Percentiles rank a stretch among this genome's conserved stretches.
Conservation (phyloP, 2,888 invertebrate species). For the Drosophila pseudotakahashii region DNA sequence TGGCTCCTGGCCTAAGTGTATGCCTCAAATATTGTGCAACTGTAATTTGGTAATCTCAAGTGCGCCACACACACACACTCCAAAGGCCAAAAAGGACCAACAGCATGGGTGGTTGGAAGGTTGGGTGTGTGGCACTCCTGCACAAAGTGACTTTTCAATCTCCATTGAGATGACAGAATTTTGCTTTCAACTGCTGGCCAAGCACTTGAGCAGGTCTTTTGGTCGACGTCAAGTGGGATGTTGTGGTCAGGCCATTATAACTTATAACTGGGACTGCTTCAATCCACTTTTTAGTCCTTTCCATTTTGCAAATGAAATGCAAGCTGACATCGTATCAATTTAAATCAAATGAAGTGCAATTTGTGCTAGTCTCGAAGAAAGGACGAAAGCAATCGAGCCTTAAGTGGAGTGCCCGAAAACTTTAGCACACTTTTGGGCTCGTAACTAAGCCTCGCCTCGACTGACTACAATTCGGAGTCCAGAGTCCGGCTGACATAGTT, state of each 20-base stretch:
- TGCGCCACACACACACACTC: constrained; percentile 10
- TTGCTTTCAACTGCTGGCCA: constrained; percentile 61
- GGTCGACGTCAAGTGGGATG: constrained; percentile 72
- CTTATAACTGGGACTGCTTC: constrained; percentile 61
- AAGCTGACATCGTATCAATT: constrained; percentile 74
- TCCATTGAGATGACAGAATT: constrained; percentile 72
- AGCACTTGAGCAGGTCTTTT: constrained; percentile 80
- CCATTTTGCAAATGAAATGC: constrained; percentile 75
- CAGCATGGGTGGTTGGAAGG: neutral
- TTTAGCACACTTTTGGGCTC: constrained; percentile 67
- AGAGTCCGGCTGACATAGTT: constrained; percentile 65
- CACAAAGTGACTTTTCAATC: constrained; percentile 49
- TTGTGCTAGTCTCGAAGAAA: constrained; percentile 49
- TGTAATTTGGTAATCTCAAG: constrained; percentile 64
- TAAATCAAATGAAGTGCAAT: constrained; percentile 80
- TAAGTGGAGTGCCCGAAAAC: constrained; percentile 64
- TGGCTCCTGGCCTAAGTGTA: constrained; percentile 41
- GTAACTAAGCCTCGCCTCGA: constrained; percentile 15
- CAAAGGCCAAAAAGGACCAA: neutral
- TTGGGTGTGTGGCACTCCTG: neutral
- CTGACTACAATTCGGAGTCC: constrained; percentile 8
- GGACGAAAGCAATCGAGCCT: constrained; percentile 64
- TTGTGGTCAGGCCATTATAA: constrained; percentile 80
- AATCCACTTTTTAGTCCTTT: constrained; percentile 49
- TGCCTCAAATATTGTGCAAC: constrained; percentile 51